A percentile compares a stretch with the other conserved stretches of the same genome.
phyloP scores from a whole-genome alignment of 2,797 vertebrate species.

The Pterois miles region DNA sequence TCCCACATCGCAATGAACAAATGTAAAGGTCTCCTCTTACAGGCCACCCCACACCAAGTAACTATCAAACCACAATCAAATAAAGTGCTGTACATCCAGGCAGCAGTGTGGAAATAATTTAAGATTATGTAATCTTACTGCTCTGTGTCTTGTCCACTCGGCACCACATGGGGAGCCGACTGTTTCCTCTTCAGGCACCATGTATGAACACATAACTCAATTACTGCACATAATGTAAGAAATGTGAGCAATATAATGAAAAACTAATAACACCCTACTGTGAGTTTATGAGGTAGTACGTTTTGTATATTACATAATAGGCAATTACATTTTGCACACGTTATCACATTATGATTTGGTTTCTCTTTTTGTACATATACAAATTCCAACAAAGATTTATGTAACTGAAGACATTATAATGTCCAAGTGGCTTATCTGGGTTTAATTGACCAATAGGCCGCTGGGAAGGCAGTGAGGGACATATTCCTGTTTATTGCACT shows the following conservation, averaged over 20 bases:
- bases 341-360: not conserved
- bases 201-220: not conserved
- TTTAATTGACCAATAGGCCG: not conserved
- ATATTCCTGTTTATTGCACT: not conserved
- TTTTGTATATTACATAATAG: not conserved
- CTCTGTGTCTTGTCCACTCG: not conserved
- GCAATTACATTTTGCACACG: not conserved
- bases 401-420: not conserved
- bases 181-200: not conserved
- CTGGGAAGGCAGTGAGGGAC: not conserved
- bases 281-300: not conserved
- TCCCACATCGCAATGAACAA: not conserved
- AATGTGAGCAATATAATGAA: not conserved
- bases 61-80: not conserved
- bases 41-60: not conserved
- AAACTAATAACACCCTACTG: not conserved
- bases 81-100: not conserved
- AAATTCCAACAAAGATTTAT: not conserved
- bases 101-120: constrained; percentile 13
- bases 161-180: too few species aligned
- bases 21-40: not conserved
- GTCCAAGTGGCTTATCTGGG: not conserved
- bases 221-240: not conserved
- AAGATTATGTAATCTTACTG: constrained; percentile 30
- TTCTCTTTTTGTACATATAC: not conserved